Conservation (phyloP, 1,140 invertebrate genomes). For the Drosophila sturtevanti region DNA sequence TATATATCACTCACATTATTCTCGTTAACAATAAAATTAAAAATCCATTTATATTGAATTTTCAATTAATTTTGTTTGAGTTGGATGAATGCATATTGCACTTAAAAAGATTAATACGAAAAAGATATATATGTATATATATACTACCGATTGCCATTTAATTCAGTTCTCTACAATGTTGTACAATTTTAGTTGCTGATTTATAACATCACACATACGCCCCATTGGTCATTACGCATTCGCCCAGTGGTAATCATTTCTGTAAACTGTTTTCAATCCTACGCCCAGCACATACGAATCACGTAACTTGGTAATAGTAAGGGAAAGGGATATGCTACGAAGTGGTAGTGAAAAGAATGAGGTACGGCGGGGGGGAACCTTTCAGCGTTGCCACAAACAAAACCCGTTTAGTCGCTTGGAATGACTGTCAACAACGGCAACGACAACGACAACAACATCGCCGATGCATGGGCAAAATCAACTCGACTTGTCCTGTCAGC, state of each 20-base stretch:
- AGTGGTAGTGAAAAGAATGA: slow-evolving; percentile 5
- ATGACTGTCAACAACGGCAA: slow-evolving; percentile 5
- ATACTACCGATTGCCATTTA: slow-evolving; percentile 29
- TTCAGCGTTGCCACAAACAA: slow-evolving; percentile 27
- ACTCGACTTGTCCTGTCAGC: slow-evolving; percentile 65
- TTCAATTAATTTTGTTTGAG: not conserved
- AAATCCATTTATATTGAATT: not conserved
- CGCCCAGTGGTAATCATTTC: slow-evolving; percentile 71
- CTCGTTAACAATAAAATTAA: not conserved
- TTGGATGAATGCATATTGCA: not conserved
- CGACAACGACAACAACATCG: slow-evolving; percentile 2
- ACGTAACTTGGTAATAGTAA: slow-evolving; percentile 46
- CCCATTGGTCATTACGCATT: slow-evolving; percentile 72
- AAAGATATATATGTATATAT: not conserved
- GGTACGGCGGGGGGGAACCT: slow-evolving; percentile 3
- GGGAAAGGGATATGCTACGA: slow-evolving; percentile 5
- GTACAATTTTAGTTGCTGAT: slow-evolving; percentile 20
- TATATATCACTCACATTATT: not conserved
- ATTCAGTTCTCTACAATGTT: slow-evolving; percentile 34
- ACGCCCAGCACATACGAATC: slow-evolving; percentile 16
- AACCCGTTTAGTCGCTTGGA: slow-evolving; percentile 6
- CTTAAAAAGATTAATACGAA: not conserved
- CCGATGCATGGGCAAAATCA: slow-evolving; percentile 21
- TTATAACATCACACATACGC: slow-evolving; percentile 60
- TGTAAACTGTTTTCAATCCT: slow-evolving; percentile 78